Evolutionary conservation across 1,140 invertebrate species (phyloP).

Genomic region (Anastatus disparis): DNA sequence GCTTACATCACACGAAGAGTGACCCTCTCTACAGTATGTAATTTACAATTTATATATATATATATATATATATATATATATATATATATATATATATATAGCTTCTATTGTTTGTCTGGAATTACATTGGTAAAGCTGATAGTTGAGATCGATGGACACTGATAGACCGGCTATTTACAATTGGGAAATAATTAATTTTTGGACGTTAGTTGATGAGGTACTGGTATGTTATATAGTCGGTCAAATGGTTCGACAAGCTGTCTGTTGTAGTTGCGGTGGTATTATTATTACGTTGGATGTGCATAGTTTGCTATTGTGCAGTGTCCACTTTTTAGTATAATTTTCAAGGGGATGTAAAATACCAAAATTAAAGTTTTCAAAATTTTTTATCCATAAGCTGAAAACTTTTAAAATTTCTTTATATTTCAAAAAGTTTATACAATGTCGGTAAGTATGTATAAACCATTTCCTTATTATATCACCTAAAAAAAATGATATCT

Average conservation of each 20-base stretch:
- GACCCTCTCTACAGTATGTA: background rate
- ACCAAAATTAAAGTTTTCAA: too few species aligned
- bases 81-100: background rate
- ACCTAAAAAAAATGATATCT: too few species aligned
- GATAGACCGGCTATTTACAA: constrained; percentile 37
- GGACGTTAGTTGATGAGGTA: background rate
- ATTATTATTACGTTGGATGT: too few species aligned
- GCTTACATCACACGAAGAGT: background rate
- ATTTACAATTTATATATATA: constrained; percentile 20
- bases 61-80: background rate
- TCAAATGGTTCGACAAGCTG: background rate
- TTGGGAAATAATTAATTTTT: constrained; percentile 40
- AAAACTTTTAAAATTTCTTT: too few species aligned
- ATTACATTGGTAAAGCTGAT: constrained; percentile 9
- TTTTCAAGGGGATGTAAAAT: too few species aligned
- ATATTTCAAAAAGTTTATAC: too few species aligned
- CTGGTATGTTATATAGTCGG: background rate
- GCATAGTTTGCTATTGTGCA: too few species aligned
- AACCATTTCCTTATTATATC: too few species aligned
- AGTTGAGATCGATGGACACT: constrained; percentile 7
- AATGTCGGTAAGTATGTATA: too few species aligned
- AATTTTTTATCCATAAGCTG: too few species aligned
- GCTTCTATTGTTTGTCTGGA: constrained; percentile 24
- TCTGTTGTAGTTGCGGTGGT: constrained; percentile 1
- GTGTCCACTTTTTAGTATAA: too few species aligned